Base-by-base conservation (phyloP, 2,797 vertebrate genomes). In the Sebastes glaucus region DNA sequence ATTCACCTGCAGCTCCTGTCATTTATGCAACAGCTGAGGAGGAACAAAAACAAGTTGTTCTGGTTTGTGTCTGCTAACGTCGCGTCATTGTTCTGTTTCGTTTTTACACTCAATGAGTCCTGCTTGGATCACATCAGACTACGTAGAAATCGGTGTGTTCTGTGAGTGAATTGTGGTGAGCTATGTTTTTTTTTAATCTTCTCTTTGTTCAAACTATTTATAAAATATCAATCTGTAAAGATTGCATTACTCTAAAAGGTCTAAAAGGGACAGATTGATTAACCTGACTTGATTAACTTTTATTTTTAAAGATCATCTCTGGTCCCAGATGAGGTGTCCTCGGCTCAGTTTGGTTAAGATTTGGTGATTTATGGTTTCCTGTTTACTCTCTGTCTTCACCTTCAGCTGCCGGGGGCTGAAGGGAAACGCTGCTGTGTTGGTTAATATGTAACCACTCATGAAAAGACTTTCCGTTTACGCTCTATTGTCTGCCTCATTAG, bases 31-130 rank as follows among this genome's bases (percentile, higher is more conserved):
- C 60, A 14, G 62, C 59, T 25, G 33, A 71, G 46, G 20, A 79
- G 72, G 63, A 79, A 73, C 80, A 4, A 68, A 52, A 94, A 92
- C 91, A 0, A 80, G 93, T 90, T 65, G 69, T 70, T 93, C 92
- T 2, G 84, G 91, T 93, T 92, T 71, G 59, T 65, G 70, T 72
- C 6, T 0, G 13, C 52, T 16, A 1, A 23, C 6, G 7, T 30
- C 4, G 2, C 28, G 18, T 28, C 10, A 2, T 28, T 1, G n/a
- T 6, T 11, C 3, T 30, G 20, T 53, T 30, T n/a, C 8, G 38
- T 1, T n/a, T 11, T 2, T 20, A 22, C 20, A 13, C 42, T 38
- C 2, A 1, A 2, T 10, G 60, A 55, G 23, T 16, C 5, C 4
- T 18, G 1, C 7, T 68, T 11, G 9, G 72, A 42, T 84, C 46